phyloP scores from a whole-genome alignment of 2,888 invertebrate species.

The Lymantria monacha region DNA sequence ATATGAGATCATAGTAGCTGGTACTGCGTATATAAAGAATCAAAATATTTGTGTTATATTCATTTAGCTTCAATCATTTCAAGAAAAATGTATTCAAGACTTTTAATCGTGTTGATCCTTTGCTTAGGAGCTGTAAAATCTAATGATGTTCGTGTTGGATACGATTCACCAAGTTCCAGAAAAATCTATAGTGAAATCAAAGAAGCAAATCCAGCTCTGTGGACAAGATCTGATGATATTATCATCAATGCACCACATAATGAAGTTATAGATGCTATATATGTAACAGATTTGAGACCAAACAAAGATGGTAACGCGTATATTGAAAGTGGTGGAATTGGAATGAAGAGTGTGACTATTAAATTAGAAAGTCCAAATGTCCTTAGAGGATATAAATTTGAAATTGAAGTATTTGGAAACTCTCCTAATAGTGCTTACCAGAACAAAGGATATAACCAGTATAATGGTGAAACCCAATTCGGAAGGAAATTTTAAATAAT shows the following conservation, averaged over 20 bases:
- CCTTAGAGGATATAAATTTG: constrained; percentile 64
- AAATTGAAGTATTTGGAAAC: constrained; percentile 58
- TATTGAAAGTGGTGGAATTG: constrained; percentile 62
- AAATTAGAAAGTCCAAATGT: constrained; percentile 60
- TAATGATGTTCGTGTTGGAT: constrained; percentile 51
- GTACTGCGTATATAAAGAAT: constrained; percentile 18
- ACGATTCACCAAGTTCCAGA: constrained; percentile 33
- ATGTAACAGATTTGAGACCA: constrained; percentile 61
- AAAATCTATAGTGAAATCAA: constrained; percentile 60
- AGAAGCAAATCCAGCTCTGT: constrained; percentile 60
- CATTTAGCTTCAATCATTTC: neutral
- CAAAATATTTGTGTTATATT: neutral
- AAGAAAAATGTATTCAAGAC: constrained; percentile 19
- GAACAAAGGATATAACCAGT: constrained; percentile 44
- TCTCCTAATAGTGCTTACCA: constrained; percentile 40
- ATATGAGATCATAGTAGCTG: constrained; percentile 30
- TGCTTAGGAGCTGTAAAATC: constrained; percentile 13
- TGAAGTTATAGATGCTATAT: constrained; percentile 60
- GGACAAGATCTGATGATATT: constrained; percentile 62
- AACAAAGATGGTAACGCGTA: constrained; percentile 59
- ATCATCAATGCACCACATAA: constrained; percentile 49
- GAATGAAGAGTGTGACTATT: constrained; percentile 57
- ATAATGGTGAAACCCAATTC: constrained; percentile 42
- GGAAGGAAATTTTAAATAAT: constrained; percentile 45
- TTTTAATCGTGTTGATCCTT: constrained; percentile 12